A percentile compares a stretch with the other conserved stretches of the same genome.
Conservation (phyloP, 64 coral and sea anemone genomes). For the Stylophora pistillata region DNA sequence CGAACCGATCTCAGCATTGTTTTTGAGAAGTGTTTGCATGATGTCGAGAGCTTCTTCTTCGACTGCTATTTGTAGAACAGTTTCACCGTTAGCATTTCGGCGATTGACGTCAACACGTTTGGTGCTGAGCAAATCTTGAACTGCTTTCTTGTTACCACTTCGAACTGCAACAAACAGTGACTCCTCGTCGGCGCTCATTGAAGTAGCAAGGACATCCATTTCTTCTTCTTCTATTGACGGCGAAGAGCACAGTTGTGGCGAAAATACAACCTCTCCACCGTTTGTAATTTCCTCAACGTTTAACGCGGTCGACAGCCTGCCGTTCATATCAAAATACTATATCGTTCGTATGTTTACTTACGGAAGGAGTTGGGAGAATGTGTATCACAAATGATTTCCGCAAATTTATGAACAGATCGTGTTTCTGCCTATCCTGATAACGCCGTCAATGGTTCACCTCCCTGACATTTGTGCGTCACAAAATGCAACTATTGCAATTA, state of each 20-base stretch:
- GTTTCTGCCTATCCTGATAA: too few species aligned
- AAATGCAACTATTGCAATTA: too few species aligned
- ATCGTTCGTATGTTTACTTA: not conserved
- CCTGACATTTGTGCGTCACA: too few species aligned
- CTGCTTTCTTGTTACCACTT: constrained; percentile 28
- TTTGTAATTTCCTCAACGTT: not conserved
- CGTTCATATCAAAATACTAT: not conserved
- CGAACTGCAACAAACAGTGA: constrained; percentile 62
- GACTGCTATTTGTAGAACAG: constrained; percentile 64
- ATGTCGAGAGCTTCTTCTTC: constrained; percentile 48
- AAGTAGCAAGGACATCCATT: not conserved
- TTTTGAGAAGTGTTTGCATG: constrained; percentile 48
- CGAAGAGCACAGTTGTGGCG: not conserved
- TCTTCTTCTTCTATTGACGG: not conserved
- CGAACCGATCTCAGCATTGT: constrained; percentile 41
- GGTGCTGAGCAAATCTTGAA: constrained; percentile 32
- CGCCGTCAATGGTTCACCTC: too few species aligned
- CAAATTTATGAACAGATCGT: too few species aligned
- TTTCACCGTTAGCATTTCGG: constrained; percentile 56
- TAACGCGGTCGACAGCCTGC: not conserved
- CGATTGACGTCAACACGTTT: constrained; percentile 58
- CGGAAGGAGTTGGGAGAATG: not conserved
- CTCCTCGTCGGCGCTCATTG: constrained; percentile 37
- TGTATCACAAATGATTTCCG: too few species aligned
- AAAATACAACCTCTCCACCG: not conserved